Evolutionary conservation across 2,797 vertebrate species (phyloP).

Genomic region (Gallinago solitaria): DNA sequence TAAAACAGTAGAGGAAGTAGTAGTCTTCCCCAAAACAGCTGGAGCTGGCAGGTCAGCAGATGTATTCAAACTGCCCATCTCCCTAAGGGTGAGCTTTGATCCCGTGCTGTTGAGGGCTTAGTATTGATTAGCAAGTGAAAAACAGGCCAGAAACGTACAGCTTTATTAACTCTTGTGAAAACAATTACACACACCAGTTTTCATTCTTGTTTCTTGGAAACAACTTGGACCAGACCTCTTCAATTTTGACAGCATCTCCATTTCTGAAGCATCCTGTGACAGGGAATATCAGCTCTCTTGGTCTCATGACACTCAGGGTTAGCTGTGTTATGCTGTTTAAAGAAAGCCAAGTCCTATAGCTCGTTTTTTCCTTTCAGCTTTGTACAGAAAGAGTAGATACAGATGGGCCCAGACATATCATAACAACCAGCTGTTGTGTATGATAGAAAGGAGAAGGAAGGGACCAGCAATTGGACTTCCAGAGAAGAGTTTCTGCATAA

Average conservation of each 20-base stretch:
- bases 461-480: background rate
- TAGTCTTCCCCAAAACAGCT: background rate
- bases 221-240: background rate
- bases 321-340: background rate
- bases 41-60: background rate
- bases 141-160: background rate
- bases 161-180: slow-evolving; percentile 13
- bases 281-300: background rate
- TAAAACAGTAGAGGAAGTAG: background rate
- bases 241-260: background rate
- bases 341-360: slow-evolving; percentile 19
- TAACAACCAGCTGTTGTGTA: background rate
- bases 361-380: background rate
- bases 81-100: background rate
- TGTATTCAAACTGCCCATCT: background rate
- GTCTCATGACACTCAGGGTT: background rate
- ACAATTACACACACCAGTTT: background rate
- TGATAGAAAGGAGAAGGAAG: background rate
- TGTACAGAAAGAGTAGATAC: background rate
- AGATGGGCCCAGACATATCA: background rate
- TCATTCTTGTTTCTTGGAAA: slow-evolving; percentile 5
- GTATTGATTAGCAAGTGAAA: background rate
- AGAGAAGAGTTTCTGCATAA: background rate
- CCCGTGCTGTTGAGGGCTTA: background rate
- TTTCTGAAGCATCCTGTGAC: background rate